A percentile compares a stretch with the other conserved stretches of the same genome.
phyloP scores from a whole-genome alignment of 2,888 invertebrate genomes.

The Perdita meconis region DNA sequence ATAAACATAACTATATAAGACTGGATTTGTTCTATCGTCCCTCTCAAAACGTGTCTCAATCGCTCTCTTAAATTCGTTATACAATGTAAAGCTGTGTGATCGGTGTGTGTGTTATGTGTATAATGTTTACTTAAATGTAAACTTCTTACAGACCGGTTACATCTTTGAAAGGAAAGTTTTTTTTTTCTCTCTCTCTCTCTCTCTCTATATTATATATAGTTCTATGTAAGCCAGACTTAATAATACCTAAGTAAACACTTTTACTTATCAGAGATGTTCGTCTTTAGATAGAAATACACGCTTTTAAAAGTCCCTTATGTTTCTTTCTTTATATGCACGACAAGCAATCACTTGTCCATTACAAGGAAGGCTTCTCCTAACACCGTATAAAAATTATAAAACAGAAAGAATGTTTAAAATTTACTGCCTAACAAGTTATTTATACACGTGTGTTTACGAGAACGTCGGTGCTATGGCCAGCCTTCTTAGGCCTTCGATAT shows the following conservation, averaged over 20 bases:
- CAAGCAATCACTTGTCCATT: slow-evolving; percentile 60
- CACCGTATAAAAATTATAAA: slow-evolving; percentile 81
- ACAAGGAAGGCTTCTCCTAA: slow-evolving; percentile 72
- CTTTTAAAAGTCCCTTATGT: slow-evolving; percentile 71
- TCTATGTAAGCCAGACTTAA: slow-evolving; percentile 76
- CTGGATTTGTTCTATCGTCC: slow-evolving; percentile 61
- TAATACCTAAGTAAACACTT: slow-evolving; percentile 71
- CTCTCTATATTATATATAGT: slow-evolving; percentile 60
- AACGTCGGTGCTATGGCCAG: slow-evolving; percentile 71
- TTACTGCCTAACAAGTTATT: slow-evolving; percentile 76
- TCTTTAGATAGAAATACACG: slow-evolving; percentile 72
- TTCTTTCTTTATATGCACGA: slow-evolving; percentile 58
- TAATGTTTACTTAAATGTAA: slow-evolving; percentile 67
- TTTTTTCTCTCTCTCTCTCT: too few species aligned
- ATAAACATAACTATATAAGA: slow-evolving; percentile 69
- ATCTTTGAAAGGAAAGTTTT: slow-evolving; percentile 68
- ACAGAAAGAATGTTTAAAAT: slow-evolving; percentile 76
- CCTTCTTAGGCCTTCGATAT: slow-evolving; percentile 78
- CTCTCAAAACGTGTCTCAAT: slow-evolving; percentile 46
- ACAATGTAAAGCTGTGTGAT: slow-evolving; percentile 67
- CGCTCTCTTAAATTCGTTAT: slow-evolving; percentile 63
- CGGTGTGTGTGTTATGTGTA: slow-evolving; percentile 51
- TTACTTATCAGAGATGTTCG: slow-evolving; percentile 66
- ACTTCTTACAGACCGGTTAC: slow-evolving; percentile 67
- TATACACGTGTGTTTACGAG: slow-evolving; percentile 73